phyloP scores from a whole-genome alignment of 2,888 invertebrate genomes.

The Junonia oenone region DNA sequence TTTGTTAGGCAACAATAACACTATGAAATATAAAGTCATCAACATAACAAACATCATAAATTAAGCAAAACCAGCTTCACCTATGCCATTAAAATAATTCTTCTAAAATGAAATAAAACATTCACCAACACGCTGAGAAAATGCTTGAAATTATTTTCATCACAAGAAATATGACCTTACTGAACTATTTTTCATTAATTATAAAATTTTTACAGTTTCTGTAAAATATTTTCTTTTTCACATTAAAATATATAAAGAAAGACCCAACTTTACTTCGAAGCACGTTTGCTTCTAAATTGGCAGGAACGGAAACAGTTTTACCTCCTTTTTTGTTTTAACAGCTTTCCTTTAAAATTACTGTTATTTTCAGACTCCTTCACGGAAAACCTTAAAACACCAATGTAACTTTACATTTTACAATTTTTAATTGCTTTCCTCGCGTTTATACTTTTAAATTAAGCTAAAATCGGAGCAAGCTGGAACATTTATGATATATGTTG shows the following conservation, averaged over 20 bases:
- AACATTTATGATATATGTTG: too few species aligned
- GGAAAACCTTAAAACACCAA: background rate
- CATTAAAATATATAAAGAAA: constrained; percentile 10
- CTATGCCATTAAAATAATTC: too few species aligned
- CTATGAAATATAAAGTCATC: too few species aligned
- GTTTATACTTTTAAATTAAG: too few species aligned
- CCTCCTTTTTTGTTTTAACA: constrained; percentile 8
- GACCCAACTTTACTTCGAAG: background rate
- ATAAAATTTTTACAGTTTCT: background rate
- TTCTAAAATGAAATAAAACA: background rate
- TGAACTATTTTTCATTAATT: constrained; percentile 4
- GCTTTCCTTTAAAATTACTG: background rate
- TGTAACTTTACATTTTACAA: background rate
- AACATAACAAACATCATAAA: too few species aligned
- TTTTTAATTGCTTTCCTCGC: too few species aligned
- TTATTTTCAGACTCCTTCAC: background rate
- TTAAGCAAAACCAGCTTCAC: too few species aligned
- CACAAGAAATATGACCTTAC: background rate
- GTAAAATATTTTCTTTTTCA: background rate
- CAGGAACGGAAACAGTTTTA: constrained; percentile 11
- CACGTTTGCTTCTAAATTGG: constrained; percentile 12
- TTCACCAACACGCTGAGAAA: background rate
- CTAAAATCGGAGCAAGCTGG: too few species aligned
- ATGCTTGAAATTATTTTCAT: background rate
- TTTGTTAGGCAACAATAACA: too few species aligned